Conservation (phyloP, 2,113 vertebrate genomes). For the Athene noctua region DNA sequence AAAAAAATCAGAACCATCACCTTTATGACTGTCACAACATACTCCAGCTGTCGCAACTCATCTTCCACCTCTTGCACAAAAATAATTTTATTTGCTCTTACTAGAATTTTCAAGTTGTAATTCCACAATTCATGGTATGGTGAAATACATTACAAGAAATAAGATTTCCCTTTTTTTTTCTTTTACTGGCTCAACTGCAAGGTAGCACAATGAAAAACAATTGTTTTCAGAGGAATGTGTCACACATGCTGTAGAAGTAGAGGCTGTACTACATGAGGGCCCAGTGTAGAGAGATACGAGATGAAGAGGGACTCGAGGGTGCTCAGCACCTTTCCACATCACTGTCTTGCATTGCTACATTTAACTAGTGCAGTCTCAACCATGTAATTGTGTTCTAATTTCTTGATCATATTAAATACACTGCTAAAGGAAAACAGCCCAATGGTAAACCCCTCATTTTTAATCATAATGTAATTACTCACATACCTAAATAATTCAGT, state of each 20-base stretch:
- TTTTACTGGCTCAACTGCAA: not conserved
- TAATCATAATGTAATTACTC: not conserved
- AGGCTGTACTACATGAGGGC: not conserved
- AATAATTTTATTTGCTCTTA: not conserved
- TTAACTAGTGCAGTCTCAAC: not conserved
- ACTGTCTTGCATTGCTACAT: not conserved
- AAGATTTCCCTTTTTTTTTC: not conserved
- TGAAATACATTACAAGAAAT: not conserved
- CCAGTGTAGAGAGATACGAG: not conserved
- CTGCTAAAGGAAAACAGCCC: not conserved
- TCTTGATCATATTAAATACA: not conserved
- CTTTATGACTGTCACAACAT: not conserved
- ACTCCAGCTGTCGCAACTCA: rapidly evolving
- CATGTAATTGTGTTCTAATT: not conserved
- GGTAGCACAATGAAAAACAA: not conserved
- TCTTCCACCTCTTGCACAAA: not conserved
- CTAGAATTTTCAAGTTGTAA: not conserved
- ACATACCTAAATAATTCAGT: not conserved
- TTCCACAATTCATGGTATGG: not conserved
- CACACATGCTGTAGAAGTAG: not conserved
- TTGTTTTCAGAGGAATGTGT: not conserved
- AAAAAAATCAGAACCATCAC: not conserved
- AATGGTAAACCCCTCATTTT: not conserved
- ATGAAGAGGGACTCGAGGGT: not conserved
- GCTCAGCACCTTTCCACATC: not conserved